Evolutionary conservation across 2,113 vertebrate species (phyloP).

Genomic region (Thamnaconus septentrionalis): DNA sequence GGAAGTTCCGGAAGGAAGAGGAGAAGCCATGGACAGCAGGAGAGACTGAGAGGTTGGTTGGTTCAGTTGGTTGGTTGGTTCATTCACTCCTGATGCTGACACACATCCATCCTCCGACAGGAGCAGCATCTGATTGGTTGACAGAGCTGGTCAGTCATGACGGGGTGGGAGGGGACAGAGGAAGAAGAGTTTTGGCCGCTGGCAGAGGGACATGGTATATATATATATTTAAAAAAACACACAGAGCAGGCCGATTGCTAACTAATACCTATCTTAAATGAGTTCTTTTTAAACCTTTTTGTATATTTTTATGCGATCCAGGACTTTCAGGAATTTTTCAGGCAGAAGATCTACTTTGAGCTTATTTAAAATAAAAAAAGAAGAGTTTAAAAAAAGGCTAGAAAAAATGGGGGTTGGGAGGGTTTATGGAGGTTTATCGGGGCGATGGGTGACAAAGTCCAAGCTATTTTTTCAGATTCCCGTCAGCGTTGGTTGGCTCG

Average conservation of each 20-base stretch:
- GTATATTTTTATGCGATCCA: slow-evolving; percentile 95
- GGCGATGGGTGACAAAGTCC: slow-evolving; percentile 63
- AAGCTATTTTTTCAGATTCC: slow-evolving; percentile 80
- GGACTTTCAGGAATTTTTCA: slow-evolving; percentile 95
- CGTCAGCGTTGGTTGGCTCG: slow-evolving; percentile 39
- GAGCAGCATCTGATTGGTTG: slow-evolving; percentile 42
- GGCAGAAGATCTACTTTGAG: slow-evolving; percentile 82
- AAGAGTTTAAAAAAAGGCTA: slow-evolving; percentile 65
- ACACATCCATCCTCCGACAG: slow-evolving; percentile 12
- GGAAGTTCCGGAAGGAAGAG: slow-evolving; percentile 1
- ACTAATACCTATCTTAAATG: slow-evolving; percentile 54
- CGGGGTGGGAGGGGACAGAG: slow-evolving; percentile 42
- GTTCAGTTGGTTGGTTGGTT: slow-evolving; percentile 38
- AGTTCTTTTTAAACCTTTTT: slow-evolving; percentile 86
- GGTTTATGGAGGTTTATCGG: slow-evolving; percentile 76
- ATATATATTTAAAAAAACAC: slow-evolving; percentile 58
- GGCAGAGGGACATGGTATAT: slow-evolving; percentile 54
- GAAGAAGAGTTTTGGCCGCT: slow-evolving; percentile 35
- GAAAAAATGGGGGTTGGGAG: slow-evolving; percentile 63
- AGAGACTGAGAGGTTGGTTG: slow-evolving; percentile 5
- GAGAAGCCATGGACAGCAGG: slow-evolving; percentile 2
- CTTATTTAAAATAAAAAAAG: slow-evolving; percentile 86
- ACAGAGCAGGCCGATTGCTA: slow-evolving; percentile 76
- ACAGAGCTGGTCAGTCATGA: slow-evolving; percentile 62
- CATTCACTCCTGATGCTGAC: slow-evolving; percentile 64